Conservation (phyloP, 2,113 vertebrate genomes). For the Turdus rufiventris region DNA sequence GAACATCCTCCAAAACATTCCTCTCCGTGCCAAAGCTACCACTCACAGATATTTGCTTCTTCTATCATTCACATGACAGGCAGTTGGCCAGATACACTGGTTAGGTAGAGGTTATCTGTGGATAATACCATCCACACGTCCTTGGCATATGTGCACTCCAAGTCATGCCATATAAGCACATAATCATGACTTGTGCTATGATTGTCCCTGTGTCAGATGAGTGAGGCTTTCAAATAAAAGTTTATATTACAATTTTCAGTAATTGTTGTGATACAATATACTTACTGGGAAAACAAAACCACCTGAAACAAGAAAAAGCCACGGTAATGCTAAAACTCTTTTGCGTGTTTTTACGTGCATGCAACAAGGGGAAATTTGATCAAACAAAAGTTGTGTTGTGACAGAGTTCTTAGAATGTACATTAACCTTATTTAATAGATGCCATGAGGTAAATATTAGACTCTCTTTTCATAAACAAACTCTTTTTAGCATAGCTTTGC, state of each 20-base stretch:
- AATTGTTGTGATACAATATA: neutral
- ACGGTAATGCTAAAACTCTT: neutral
- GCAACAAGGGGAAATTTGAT: neutral
- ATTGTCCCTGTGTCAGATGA: neutral
- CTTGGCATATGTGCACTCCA: fast-evolving
- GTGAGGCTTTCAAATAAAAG: neutral
- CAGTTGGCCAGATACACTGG: neutral
- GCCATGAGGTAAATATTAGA: neutral
- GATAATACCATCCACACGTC: neutral
- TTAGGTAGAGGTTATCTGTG: neutral
- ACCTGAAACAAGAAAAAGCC: neutral
- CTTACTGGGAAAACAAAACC: neutral
- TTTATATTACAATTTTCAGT: neutral
- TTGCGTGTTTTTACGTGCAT: neutral
- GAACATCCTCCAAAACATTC: neutral
- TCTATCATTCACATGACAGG: neutral
- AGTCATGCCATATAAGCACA: neutral
- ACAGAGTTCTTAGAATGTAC: neutral
- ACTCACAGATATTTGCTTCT: neutral
- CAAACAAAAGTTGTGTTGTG: neutral
- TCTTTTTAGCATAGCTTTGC: neutral
- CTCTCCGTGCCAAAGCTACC: neutral
- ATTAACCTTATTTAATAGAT: neutral
- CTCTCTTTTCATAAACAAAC: neutral
- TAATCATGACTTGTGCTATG: neutral